phyloP scores from a whole-genome alignment of 2,113 vertebrate species.

The Tachysurus fulvidraco region DNA sequence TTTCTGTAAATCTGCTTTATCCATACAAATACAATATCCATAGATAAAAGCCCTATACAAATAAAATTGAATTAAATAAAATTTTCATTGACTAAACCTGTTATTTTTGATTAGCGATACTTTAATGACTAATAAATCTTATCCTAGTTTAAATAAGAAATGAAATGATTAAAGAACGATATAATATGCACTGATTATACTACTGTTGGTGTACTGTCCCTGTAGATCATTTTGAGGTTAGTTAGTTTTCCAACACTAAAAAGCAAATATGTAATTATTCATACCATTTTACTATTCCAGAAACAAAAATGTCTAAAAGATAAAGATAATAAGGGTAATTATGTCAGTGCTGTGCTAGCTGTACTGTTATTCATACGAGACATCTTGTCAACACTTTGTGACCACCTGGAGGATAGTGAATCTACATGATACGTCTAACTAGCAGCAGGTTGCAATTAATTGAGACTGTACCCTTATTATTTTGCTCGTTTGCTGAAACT shows the following conservation, averaged over 20 bases:
- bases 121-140: not conserved
- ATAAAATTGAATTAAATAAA: no score
- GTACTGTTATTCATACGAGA: constrained; percentile 46
- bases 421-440: constrained; percentile 47
- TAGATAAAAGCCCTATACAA: no score
- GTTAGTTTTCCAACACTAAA: not conserved
- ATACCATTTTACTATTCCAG: constrained; percentile 6
- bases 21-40: no score
- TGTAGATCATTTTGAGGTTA: not conserved
- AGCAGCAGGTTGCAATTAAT: constrained; percentile 60
- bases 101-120: not conserved
- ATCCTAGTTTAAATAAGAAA: not conserved
- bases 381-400: constrained; percentile 48
- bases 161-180: not conserved
- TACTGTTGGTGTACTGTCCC: not conserved
- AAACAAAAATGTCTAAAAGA: constrained; percentile 28
- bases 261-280: constrained; percentile 26
- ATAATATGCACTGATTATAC: not conserved
- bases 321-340: constrained; percentile 39
- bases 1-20: no score
- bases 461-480: constrained; percentile 52
- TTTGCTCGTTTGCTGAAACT: constrained; percentile 56
- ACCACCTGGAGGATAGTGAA: constrained; percentile 48
- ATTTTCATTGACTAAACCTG: not conserved
- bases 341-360: constrained; percentile 14